Evolutionary conservation across 2,888 invertebrate genomes (phyloP), one percentile per base, ranked within the genome.

Genomic region (Leptinotarsa juncta): DNA sequence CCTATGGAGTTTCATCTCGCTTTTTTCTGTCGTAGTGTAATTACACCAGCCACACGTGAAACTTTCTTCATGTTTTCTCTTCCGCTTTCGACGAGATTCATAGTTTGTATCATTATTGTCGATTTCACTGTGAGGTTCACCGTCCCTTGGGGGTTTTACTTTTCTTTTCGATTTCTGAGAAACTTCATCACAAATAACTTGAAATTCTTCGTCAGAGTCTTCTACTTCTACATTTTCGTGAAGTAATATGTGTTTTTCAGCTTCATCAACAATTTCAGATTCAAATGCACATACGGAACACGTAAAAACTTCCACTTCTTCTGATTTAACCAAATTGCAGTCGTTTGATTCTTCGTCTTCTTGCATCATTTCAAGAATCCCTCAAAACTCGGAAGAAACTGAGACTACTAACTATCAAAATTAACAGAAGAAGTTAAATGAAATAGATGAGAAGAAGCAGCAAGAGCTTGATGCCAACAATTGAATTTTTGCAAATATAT

Each of bases 201-300:
- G 51, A 53, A 71, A 74, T 68, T 71, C 71, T n/a, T 74, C 53
- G 12, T 72, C 49, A 14, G 55, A 23, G 5, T 65, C 55, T 42
- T 78, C 76, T 42, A 60, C 71, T 66, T 72, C 73, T 3, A 70
- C 71, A 23, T 70, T 77, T 49, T 80, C 80, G 60, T 81, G 81
- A 51, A 78, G 55, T 32, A 81, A 68, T 49, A 76, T 79, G 60
- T 82, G 82, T 12, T 79, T 79, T 49, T 81, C 82, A 55, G 81
- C 74, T 51, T 79, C 79, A 71, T 82, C 82, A 42, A 81, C 74
- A 65, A 77, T 78, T 26, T 71, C 68, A 7, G 78, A 78, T 74
- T 76, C 72, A 66, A 75, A 82, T 20, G 78, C 70, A 48, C 82
- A 82, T 62, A 77, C 73, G 69, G 78, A 76, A 71, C 81, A 81